Base-by-base conservation (phyloP, 2,888 invertebrate species). In the Hybos culiciformis region DNA sequence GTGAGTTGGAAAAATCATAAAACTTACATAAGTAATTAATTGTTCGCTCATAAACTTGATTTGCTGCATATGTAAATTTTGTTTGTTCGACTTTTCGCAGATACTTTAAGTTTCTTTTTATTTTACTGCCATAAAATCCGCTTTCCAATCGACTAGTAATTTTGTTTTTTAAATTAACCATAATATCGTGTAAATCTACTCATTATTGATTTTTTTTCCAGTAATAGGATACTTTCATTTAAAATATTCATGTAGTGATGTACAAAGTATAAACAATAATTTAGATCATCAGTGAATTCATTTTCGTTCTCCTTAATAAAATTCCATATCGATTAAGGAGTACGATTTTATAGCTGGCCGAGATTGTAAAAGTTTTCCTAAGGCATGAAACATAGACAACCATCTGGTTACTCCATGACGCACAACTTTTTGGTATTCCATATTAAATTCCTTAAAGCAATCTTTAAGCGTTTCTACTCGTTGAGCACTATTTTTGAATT, bases 281-380 rank as follows among this genome's bases (percentile, higher is more conserved):
- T 33, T 6, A 33, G 29, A 29, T 29, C 29, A 29, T 12, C 29
- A 6, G n/a, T 29, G 8, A 33, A 8, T 18, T 33, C 33, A 33
- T 17, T 33, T 33, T 33, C 6, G 18, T 26, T 24, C 6, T 38
- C 14, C 17, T 26, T 38, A 21, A 23, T 37, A 38, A 38, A 38
- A 24, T 38, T 21, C 37, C 37, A 38, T 8, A 38, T 15, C 4
- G 11, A 4, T 38, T 38, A 38, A 38, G 15, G 26, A 38, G 14
- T 38, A 38, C 9, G 24, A 6, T 38, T 23, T 38, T 14, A 38
- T 15, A 38, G 37, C 37, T 24, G 23, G 23, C 37, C 37, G 26
- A 3, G 9, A 11, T 21, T 14, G 7, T 23, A 5, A 11, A 18
- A 38, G 24, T 14, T 26, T 21, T 15, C 15, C 14, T 18, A 38